Percentiles rank a stretch among this genome's conserved stretches.
Evolutionary conservation across 1,140 invertebrate species (phyloP).

Genomic region (Drosophila eugracilis): DNA sequence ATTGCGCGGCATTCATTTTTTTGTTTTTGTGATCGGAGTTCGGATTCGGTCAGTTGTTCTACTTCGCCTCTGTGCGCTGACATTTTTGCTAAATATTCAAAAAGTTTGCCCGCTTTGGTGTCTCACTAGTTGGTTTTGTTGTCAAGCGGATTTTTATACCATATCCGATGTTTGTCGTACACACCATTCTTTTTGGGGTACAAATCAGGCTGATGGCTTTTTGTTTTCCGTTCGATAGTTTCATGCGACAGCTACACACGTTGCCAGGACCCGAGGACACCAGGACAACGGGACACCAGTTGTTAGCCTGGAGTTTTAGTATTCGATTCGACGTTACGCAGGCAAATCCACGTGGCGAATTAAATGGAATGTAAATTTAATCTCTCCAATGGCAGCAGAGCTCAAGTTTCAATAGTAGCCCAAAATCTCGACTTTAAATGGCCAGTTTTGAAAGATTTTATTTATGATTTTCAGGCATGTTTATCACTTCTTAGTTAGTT

Average conservation of each 20-base stretch:
- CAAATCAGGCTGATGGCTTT: constrained; percentile 51
- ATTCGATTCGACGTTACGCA: constrained; percentile 31
- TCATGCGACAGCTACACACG: constrained; percentile 24
- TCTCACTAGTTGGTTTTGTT: constrained; percentile 48
- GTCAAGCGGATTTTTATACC: constrained; percentile 31
- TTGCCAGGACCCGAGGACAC: constrained; percentile 13
- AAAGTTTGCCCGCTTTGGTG: constrained; percentile 52
- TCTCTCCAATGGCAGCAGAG: constrained; percentile 17
- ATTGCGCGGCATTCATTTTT: constrained; percentile 34
- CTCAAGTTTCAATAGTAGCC: constrained; percentile 19
- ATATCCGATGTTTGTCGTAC: constrained; percentile 37
- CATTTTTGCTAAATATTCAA: constrained; percentile 72
- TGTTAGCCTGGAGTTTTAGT: constrained; percentile 27
- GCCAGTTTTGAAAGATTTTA: background rate
- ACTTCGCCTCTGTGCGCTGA: constrained; percentile 15
- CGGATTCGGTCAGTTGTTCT: constrained; percentile 49
- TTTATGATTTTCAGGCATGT: background rate
- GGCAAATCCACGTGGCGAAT: constrained; percentile 18
- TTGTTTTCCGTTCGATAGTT: constrained; percentile 49
- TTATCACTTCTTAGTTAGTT: too few relatives aligned
- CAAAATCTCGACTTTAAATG: constrained; percentile 6
- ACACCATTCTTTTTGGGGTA: constrained; percentile 15
- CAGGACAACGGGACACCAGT: constrained; percentile 5
- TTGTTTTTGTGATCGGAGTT: constrained; percentile 26
- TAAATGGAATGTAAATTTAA: constrained; percentile 36